These are phyloP conservation scores for Junonia oenone DNA, from an alignment of 2,888 invertebrate genomes.

Conservation along the genomic window DNA sequence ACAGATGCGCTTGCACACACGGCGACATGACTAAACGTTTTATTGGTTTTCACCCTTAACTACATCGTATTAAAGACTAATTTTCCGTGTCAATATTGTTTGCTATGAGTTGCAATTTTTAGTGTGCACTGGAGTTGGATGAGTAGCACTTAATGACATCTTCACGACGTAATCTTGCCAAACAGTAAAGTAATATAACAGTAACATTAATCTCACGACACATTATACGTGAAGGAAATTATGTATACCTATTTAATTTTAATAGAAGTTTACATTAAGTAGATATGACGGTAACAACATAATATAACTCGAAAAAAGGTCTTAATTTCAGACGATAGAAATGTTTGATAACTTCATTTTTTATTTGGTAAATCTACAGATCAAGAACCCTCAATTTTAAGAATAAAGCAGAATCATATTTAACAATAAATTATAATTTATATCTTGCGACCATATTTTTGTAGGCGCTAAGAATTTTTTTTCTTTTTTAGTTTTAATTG, in stretches of 20 bases:
- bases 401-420: no score
- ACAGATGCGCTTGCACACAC: slow-evolving; percentile 23
- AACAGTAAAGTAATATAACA: neutral
- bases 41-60: slow-evolving; percentile 4
- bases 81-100: neutral
- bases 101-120: neutral
- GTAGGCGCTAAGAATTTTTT: neutral
- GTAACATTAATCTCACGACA: slow-evolving; percentile 7
- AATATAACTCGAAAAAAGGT: no score
- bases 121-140: slow-evolving; percentile 6
- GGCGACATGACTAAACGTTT: neutral
- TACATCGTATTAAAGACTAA: neutral
- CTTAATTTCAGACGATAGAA: no score
- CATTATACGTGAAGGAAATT: slow-evolving; percentile 7
- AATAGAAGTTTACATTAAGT: neutral
- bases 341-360: no score
- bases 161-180: slow-evolving; percentile 13
- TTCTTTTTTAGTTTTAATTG: no score
- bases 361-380: no score
- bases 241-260: neutral
- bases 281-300: neutral
- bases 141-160: slow-evolving; percentile 12
- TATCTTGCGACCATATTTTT: no score
- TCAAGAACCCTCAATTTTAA: no score
- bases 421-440: no score